phyloP scores from a whole-genome alignment of 2,113 vertebrate species.

The Colinus virginianus region DNA sequence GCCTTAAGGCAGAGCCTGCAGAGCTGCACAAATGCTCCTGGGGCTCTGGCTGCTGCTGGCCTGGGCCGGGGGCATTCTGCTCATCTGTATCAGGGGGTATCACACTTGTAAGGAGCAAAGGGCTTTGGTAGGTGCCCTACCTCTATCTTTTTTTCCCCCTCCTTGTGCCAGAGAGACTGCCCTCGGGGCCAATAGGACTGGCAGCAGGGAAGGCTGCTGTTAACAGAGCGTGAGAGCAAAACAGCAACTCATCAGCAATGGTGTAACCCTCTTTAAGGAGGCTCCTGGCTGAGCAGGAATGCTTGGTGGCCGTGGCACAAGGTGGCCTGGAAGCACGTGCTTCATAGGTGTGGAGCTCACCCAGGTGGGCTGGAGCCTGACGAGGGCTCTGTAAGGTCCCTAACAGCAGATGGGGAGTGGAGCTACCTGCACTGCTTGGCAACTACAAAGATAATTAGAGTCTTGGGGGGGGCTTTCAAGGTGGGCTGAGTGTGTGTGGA shows the following conservation, averaged over 20 bases:
- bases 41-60: background rate
- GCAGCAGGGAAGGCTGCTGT: background rate
- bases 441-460: background rate
- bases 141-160: background rate
- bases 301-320: background rate
- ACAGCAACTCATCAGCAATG: background rate
- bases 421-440: background rate
- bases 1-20: background rate
- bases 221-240: background rate
- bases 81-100: background rate
- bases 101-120: background rate
- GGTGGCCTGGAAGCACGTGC: background rate
- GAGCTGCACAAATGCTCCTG: background rate
- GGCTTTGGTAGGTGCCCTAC: background rate
- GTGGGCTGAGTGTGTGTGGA: background rate
- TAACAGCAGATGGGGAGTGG: background rate
- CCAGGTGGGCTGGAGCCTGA: background rate
- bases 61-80: background rate
- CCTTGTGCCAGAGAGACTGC: background rate
- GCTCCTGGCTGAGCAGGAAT: background rate
- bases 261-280: rapidly evolving
- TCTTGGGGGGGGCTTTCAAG: background rate
- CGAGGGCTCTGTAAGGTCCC: background rate
- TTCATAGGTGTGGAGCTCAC: background rate
- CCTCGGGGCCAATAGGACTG: background rate